These are phyloP conservation scores for Podarcis raffonei DNA, from an alignment of 2,113 vertebrate species.

Conservation along the genomic window DNA sequence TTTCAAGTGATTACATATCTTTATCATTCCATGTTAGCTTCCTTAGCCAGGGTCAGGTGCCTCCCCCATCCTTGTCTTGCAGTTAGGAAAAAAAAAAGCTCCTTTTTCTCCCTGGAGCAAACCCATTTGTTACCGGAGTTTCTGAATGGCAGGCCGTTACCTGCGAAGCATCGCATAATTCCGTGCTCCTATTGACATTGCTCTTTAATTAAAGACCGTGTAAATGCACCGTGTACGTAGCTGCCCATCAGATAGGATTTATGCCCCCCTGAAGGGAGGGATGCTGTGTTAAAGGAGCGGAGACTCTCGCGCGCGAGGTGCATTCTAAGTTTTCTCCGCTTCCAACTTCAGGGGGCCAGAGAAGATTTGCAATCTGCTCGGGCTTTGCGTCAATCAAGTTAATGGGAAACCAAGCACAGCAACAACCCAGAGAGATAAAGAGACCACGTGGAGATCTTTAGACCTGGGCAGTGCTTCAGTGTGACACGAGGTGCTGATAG, in stretches of 20 bases:
- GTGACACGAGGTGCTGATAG: not conserved
- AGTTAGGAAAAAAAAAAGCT: not conserved
- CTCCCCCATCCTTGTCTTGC: too few relatives aligned
- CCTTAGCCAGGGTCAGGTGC: not conserved
- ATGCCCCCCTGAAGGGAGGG: not conserved
- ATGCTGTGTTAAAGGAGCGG: not conserved
- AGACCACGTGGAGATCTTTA: not conserved
- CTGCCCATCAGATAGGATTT: conserved; percentile 2
- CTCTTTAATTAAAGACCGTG: conserved; percentile 22
- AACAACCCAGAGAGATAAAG: not conserved
- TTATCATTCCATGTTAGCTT: not conserved
- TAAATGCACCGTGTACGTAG: not conserved
- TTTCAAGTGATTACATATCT: too few relatives aligned
- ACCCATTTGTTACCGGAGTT: not conserved
- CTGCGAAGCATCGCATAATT: not conserved
- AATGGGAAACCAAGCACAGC: not conserved
- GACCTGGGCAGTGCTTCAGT: not conserved
- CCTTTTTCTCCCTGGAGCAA: not conserved
- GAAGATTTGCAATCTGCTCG: not conserved
- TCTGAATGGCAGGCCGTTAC: conserved; percentile 3
- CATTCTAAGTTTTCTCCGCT: not conserved
- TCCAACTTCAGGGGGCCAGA: not conserved
- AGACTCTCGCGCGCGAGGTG: not conserved
- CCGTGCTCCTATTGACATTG: not conserved
- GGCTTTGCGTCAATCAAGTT: not conserved